Percentiles rank a stretch among this genome's conserved stretches.
Evolutionary conservation across 2,113 vertebrate genomes (phyloP).

Genomic region (Cebus imitator): DNA sequence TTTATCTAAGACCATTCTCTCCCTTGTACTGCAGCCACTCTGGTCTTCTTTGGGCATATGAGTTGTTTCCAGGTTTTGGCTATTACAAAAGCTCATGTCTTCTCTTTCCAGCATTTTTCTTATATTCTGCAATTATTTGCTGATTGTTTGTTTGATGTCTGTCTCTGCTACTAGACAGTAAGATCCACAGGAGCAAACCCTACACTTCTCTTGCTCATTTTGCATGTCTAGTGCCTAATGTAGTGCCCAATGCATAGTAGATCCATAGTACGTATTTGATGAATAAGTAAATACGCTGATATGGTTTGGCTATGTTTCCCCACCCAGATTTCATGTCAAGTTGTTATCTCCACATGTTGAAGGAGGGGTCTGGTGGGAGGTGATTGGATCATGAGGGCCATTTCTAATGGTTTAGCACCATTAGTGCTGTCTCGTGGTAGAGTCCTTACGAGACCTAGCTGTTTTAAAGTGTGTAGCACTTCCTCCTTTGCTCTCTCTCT

Average conservation of each 20-base stretch:
- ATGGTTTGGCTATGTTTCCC: too few species aligned
- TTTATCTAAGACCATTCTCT: background rate
- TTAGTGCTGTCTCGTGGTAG: too few species aligned
- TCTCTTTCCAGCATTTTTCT: background rate
- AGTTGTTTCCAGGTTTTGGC: background rate
- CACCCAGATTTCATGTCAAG: too few species aligned
- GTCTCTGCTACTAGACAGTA: background rate
- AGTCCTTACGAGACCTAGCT: too few species aligned
- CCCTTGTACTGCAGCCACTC: background rate
- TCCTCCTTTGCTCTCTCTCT: too few species aligned
- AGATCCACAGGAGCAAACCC: background rate
- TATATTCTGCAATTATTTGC: slow-evolving; percentile 10
- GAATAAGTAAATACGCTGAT: background rate
- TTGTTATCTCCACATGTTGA: too few species aligned
- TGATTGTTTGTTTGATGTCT: background rate
- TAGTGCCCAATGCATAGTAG: background rate
- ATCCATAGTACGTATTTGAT: background rate
- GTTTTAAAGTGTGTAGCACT: too few species aligned
- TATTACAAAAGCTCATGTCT: background rate
- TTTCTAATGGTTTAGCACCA: too few species aligned
- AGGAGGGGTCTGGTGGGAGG: too few species aligned
- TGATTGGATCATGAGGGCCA: too few species aligned
- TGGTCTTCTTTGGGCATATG: background rate
- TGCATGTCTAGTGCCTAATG: background rate
- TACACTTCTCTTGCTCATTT: background rate